phyloP scores from a whole-genome alignment of 2,797 vertebrate genomes.

The Anguilla marmorata region DNA sequence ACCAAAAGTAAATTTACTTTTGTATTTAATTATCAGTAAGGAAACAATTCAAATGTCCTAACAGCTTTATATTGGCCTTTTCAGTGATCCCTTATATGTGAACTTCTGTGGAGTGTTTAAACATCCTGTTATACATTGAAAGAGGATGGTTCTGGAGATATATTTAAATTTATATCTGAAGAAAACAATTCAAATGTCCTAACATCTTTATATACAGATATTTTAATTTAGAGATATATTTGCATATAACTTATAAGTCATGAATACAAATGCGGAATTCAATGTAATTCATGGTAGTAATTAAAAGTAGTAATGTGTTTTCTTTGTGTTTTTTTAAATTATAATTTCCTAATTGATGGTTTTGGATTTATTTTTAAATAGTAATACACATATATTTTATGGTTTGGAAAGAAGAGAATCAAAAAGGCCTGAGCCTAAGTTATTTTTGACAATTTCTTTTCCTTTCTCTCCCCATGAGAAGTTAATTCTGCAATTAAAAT shows the following conservation, averaged over 20 bases:
- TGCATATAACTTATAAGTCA: neutral
- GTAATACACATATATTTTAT: slow-evolving; percentile 29
- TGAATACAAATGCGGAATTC: neutral
- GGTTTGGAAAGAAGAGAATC: neutral
- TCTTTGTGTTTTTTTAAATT: neutral
- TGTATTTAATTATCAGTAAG: neutral
- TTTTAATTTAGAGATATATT: neutral
- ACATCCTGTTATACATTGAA: neutral
- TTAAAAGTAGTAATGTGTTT: neutral
- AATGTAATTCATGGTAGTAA: neutral
- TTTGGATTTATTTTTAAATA: slow-evolving; percentile 42
- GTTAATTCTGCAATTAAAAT: slow-evolving; percentile 49
- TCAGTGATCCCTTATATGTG: neutral
- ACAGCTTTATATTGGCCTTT: neutral
- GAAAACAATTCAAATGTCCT: too few relatives aligned
- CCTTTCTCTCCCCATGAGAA: slow-evolving; percentile 44
- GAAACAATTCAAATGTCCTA: neutral
- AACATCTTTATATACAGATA: too few relatives aligned
- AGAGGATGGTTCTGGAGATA: neutral
- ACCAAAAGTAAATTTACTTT: neutral
- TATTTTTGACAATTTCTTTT: slow-evolving; percentile 39
- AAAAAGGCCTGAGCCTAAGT: neutral
- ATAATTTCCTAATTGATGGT: neutral
- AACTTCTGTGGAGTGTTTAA: neutral
- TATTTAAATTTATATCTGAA: neutral